A percentile compares a stretch with the other conserved stretches of the same genome.
Evolutionary conservation across 2,888 invertebrate species (phyloP).

Genomic region (Harmothoe impar): DNA sequence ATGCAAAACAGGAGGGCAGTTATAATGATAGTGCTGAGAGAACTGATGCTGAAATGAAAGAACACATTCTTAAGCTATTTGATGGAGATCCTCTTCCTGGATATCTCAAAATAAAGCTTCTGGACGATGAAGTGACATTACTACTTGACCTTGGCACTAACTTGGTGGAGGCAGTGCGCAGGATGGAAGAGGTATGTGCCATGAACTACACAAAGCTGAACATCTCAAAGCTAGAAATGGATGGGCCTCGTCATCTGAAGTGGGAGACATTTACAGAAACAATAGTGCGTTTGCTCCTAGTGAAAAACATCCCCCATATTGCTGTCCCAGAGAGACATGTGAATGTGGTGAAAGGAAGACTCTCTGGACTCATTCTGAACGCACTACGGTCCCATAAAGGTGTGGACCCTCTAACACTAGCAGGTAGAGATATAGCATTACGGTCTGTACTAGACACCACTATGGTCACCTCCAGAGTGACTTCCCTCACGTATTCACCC

Average conservation of each 20-base stretch:
- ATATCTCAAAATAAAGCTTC: background rate
- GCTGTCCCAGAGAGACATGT: constrained; percentile 14
- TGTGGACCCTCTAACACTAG: background rate
- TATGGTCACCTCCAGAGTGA: background rate
- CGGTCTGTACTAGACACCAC: background rate
- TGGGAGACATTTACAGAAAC: constrained; percentile 16
- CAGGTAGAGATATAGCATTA: background rate
- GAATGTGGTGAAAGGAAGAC: background rate
- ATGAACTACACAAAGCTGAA: background rate
- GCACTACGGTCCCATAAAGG: background rate
- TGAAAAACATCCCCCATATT: background rate
- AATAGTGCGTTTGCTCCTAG: background rate
- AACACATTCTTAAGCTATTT: background rate
- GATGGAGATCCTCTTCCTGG: background rate
- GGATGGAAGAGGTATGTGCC: constrained; percentile 10
- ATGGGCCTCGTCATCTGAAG: background rate
- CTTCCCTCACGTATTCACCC: background rate
- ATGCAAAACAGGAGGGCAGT: too few species aligned
- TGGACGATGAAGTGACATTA: background rate
- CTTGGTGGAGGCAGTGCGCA: background rate
- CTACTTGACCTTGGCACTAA: background rate
- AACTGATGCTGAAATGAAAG: background rate
- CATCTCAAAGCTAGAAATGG: constrained; percentile 30
- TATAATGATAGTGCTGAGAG: too few species aligned
- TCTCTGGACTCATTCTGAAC: background rate